Percentiles rank a stretch among this genome's conserved stretches.
These are phyloP conservation scores for Psammodynastes pulverulentus DNA, from an alignment of 2,113 vertebrate genomes.

Conservation along the genomic window DNA sequence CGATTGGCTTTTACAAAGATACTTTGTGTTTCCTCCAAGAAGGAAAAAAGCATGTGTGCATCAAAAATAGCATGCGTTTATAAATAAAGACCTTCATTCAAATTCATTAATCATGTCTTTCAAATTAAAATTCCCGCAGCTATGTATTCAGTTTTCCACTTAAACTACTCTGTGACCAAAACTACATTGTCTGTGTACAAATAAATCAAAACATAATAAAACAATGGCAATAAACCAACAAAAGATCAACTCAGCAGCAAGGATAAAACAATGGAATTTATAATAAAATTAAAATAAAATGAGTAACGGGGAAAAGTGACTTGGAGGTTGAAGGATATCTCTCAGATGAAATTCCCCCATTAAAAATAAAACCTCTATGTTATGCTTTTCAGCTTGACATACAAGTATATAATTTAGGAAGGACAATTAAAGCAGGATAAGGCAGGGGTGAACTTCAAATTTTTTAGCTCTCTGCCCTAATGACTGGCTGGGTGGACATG, in stretches of 20 bases:
- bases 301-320: background rate
- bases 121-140: background rate
- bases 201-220: background rate
- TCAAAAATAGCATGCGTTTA: background rate
- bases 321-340: background rate
- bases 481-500: too few species aligned
- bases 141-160: background rate
- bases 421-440: background rate
- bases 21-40: background rate
- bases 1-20: background rate
- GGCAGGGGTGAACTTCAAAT: too few species aligned
- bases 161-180: too few species aligned
- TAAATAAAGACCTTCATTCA: background rate
- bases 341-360: background rate
- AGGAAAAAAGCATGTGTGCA: background rate
- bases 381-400: background rate
- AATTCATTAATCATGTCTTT: background rate
- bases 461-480: too few species aligned
- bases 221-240: background rate
- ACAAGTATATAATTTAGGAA: background rate
- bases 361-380: background rate
- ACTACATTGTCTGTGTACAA: background rate
- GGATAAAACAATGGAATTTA: background rate
- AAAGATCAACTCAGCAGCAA: background rate
- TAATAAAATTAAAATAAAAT: background rate